Conservation (phyloP, 2,888 invertebrate species). For the Diaperis boleti region DNA sequence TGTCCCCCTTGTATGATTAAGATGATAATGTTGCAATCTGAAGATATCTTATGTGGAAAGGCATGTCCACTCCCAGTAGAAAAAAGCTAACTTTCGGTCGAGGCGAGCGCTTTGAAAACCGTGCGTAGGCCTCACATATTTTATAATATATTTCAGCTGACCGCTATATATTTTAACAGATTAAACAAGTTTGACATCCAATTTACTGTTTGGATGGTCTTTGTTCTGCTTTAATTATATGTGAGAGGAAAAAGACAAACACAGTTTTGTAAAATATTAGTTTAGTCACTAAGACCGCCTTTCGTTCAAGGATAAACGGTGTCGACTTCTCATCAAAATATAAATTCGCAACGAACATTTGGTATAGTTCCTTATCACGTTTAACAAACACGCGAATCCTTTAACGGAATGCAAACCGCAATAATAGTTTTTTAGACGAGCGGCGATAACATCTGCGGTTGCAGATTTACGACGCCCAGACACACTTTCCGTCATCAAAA, state of each 20-base stretch:
- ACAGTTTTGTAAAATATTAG: constrained; percentile 45
- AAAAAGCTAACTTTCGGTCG: constrained; percentile 24
- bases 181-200: constrained; percentile 62
- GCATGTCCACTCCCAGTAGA: background rate
- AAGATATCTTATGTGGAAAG: constrained; percentile 2
- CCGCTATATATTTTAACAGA: constrained; percentile 60
- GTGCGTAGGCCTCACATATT: constrained; percentile 53
- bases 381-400: constrained; percentile 9
- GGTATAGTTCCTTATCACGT: constrained; percentile 5
- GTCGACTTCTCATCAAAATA: background rate
- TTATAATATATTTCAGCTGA: constrained; percentile 55
- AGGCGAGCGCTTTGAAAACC: constrained; percentile 18
- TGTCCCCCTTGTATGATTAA: constrained; percentile 3
- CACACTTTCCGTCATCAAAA: constrained; percentile 6
- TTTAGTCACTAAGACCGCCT: constrained; percentile 29
- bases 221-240: constrained; percentile 54
- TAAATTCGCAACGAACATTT: background rate
- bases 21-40: constrained; percentile 26
- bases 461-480: background rate
- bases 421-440: background rate
- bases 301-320: constrained; percentile 12
- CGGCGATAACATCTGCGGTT: constrained; percentile 2
- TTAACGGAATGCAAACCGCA: background rate
- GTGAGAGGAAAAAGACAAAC: constrained; percentile 44
- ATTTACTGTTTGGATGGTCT: constrained; percentile 58